Percentiles rank a stretch among this genome's conserved stretches.
These are phyloP conservation scores for Sardinella longiceps DNA, from an alignment of 2,797 vertebrate genomes.

Conservation along the genomic window DNA sequence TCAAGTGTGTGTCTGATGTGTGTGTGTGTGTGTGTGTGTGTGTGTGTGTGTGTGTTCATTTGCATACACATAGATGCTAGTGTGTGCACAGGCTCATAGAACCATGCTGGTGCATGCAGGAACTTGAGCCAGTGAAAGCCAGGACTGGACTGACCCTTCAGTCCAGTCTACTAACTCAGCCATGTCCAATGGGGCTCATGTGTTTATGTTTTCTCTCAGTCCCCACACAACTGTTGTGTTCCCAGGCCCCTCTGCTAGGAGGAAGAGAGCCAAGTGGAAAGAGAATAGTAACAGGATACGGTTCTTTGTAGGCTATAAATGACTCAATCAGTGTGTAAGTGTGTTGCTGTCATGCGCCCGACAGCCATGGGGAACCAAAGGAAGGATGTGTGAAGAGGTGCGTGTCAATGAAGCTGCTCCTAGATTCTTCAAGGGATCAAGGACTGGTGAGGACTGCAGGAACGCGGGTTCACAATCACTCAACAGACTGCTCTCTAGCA, in stretches of 20 bases:
- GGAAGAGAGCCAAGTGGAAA: constrained; percentile 42
- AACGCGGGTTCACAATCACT: constrained; percentile 6
- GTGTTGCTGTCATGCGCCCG: constrained; percentile 21
- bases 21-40: constrained; percentile 25
- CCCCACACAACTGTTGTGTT: constrained; percentile 36
- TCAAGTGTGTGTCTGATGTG: constrained; percentile 24
- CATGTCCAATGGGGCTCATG: constrained; percentile 41
- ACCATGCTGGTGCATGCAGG: constrained; percentile 18
- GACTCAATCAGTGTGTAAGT: constrained; percentile 34
- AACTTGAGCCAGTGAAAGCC: constrained; percentile 11
- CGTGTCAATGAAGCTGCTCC: neutral
- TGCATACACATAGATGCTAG: constrained; percentile 29
- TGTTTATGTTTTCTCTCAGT: constrained; percentile 36
- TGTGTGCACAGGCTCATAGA: neutral
- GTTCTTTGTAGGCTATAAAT: constrained; percentile 47
- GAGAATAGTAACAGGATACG: constrained; percentile 51
- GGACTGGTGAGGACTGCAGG: constrained; percentile 48
- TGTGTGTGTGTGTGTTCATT: constrained; percentile 23
- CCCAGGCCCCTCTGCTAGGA: constrained; percentile 27
- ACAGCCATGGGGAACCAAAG: neutral
- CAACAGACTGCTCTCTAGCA: neutral
- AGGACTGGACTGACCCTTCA: neutral
- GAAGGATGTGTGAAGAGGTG: constrained; percentile 1
- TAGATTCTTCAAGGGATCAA: constrained; percentile 39
- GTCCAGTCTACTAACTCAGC: too few species aligned